Evolutionary conservation across 2,888 invertebrate genomes (phyloP).

Genomic region (Lamproptera curius): DNA sequence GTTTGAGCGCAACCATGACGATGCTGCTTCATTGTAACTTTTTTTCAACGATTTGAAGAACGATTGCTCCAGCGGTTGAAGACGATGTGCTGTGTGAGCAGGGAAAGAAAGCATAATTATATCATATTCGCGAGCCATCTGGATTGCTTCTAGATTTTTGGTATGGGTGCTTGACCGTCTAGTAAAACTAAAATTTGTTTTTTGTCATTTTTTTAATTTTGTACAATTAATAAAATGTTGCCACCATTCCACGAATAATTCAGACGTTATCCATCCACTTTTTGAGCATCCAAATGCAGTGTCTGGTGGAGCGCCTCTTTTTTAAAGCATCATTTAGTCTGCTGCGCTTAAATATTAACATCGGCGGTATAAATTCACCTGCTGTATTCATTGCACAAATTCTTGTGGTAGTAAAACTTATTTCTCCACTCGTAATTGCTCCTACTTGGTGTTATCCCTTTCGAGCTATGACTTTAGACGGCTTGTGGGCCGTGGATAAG

Average conservation of each 20-base stretch:
- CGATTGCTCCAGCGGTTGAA: slow-evolving; percentile 30
- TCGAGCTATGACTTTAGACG: slow-evolving; percentile 25
- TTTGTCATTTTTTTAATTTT: slow-evolving; percentile 6
- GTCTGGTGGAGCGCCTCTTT: slow-evolving; percentile 25
- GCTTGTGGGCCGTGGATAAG: slow-evolving; percentile 24
- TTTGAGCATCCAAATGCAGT: slow-evolving; percentile 24
- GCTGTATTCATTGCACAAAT: slow-evolving; percentile 23
- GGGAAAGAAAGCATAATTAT: slow-evolving; percentile 7
- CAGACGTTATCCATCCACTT: slow-evolving; percentile 28
- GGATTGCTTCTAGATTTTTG: neutral
- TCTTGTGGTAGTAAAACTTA: slow-evolving; percentile 24
- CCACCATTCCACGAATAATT: slow-evolving; percentile 27
- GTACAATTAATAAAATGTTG: slow-evolving; percentile 28
- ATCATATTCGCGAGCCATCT: neutral
- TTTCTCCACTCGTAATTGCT: slow-evolving; percentile 25
- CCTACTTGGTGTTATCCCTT: slow-evolving; percentile 27
- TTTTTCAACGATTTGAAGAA: slow-evolving; percentile 30
- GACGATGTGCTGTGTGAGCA: slow-evolving; percentile 12
- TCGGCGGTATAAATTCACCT: slow-evolving; percentile 28
- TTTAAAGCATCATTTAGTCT: slow-evolving; percentile 23
- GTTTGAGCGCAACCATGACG: slow-evolving; percentile 27
- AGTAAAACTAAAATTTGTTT: too few species aligned
- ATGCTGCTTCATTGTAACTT: slow-evolving; percentile 23
- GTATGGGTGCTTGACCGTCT: too few species aligned
- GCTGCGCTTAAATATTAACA: slow-evolving; percentile 22